Percentiles rank a stretch among this genome's conserved stretches.
Conservation (phyloP, 2,888 invertebrate genomes). For the Rhodophaea formosa region DNA sequence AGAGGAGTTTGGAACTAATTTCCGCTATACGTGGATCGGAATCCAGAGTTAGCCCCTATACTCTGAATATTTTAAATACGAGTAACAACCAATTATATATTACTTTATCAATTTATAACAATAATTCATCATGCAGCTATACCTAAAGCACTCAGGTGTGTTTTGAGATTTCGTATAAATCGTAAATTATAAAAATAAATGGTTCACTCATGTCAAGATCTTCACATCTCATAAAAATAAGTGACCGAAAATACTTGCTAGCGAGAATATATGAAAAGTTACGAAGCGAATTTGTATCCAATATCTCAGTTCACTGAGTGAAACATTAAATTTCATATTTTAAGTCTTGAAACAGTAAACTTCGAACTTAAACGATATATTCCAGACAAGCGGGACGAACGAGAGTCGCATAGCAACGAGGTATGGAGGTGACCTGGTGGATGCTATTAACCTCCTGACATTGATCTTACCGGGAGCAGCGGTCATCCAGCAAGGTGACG, state of each 20-base stretch:
- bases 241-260: not conserved
- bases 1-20: no score
- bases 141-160: no score
- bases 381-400: conserved; percentile 56
- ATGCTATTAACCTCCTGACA: conserved; percentile 85
- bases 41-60: no score
- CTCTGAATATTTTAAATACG: no score
- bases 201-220: no score
- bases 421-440: conserved; percentile 83
- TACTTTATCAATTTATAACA: no score
- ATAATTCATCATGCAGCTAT: no score
- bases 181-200: no score
- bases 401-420: conserved; percentile 79
- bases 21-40: no score
- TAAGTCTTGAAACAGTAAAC: conserved; percentile 20
- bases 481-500: conserved; percentile 90
- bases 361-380: conserved; percentile 21
- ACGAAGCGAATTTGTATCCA: not conserved
- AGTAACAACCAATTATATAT: no score
- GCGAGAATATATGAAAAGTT: not conserved
- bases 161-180: no score
- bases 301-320: not conserved
- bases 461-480: conserved; percentile 87
- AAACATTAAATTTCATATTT: conserved; percentile 16
- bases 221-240: not conserved